Conservation (phyloP, 2,797 vertebrate genomes). For the Eupleurogrammus muticus region DNA sequence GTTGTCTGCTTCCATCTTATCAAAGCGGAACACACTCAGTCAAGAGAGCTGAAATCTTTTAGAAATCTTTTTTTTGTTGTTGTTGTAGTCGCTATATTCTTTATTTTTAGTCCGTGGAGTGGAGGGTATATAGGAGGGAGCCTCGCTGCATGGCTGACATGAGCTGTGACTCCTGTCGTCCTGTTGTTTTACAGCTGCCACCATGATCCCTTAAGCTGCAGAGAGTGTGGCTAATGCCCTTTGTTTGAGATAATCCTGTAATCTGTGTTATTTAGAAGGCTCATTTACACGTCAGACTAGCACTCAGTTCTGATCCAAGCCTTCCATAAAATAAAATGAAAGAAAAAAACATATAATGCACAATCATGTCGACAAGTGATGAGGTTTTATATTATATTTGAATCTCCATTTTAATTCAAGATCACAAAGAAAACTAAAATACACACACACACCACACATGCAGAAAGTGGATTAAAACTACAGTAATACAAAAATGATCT, state of each 20-base stretch:
- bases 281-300: slow-evolving; percentile 80
- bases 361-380: slow-evolving; percentile 25
- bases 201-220: slow-evolving; percentile 84
- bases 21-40: slow-evolving; percentile 51
- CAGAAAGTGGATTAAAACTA: slow-evolving; percentile 13
- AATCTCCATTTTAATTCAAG: not conserved
- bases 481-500: not conserved
- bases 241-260: slow-evolving; percentile 88
- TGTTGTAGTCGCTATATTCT: not conserved
- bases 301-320: slow-evolving; percentile 71
- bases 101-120: slow-evolving; percentile 56
- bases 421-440: slow-evolving; percentile 10
- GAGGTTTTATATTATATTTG: slow-evolving; percentile 31
- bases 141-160: slow-evolving; percentile 59
- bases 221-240: slow-evolving; percentile 85
- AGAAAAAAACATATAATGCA: slow-evolving; percentile 36
- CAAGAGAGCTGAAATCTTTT: slow-evolving; percentile 55
- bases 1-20: slow-evolving; percentile 66
- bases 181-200: slow-evolving; percentile 86
- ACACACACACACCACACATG: not conserved
- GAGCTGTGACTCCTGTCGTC: slow-evolving; percentile 79
- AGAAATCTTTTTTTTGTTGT: slow-evolving; percentile 48
- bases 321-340: slow-evolving; percentile 44
- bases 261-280: slow-evolving; percentile 86
- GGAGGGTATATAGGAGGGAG: slow-evolving; percentile 39